phyloP scores from a whole-genome alignment of 2,797 vertebrate species.

The Decapterus maruadsi region DNA sequence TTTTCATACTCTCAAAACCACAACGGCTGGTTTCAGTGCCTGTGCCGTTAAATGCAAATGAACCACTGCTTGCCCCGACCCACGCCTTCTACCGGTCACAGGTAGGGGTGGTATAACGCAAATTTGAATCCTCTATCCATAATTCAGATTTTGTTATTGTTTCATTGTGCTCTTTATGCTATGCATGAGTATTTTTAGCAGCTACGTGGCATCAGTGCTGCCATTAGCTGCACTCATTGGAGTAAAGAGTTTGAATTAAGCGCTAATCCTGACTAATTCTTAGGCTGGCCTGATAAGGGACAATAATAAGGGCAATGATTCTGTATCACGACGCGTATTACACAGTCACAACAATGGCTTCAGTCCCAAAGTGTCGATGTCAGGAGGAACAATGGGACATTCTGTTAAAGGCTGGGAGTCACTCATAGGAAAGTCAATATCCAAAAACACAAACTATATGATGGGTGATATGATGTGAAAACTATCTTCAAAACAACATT shows the following conservation, averaged over 20 bases:
- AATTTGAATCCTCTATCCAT: too few species aligned
- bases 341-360: background rate
- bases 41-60: too few species aligned
- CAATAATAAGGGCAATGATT: slow-evolving; percentile 18
- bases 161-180: background rate
- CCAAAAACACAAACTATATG: background rate
- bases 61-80: too few species aligned
- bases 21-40: too few species aligned
- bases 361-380: slow-evolving; percentile 2
- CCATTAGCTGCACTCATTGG: background rate
- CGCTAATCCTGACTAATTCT: slow-evolving; percentile 10
- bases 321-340: background rate
- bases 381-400: slow-evolving; percentile 12
- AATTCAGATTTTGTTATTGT: background rate
- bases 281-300: background rate
- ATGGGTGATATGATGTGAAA: background rate
- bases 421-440: background rate
- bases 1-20: too few species aligned
- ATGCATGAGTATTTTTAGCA: background rate
- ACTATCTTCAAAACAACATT: background rate
- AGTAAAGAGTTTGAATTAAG: slow-evolving; percentile 3
- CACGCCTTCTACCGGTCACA: too few species aligned
- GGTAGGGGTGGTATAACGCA: too few species aligned
- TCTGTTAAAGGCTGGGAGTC: background rate
- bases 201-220: background rate